Evolutionary conservation across 1,140 invertebrate genomes (phyloP), one percentile per base, ranked within the genome.

Genomic region (Magallana angulata): DNA sequence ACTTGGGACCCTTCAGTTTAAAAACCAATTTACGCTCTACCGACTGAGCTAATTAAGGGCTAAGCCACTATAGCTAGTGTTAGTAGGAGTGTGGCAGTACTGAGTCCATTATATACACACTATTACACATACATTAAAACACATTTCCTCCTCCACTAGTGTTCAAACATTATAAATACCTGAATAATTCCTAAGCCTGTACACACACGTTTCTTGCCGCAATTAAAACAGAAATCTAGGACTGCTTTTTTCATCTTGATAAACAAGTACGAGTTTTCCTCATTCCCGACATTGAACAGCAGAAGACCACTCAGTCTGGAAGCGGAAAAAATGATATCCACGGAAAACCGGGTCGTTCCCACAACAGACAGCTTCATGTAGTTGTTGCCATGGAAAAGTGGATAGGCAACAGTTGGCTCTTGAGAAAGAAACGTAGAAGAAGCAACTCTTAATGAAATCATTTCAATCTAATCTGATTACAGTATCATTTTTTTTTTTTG

Each of bases 141-240:
- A 5, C 36, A 48, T 48, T 48, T 48, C 36, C 36, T 48, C 36
- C 36, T 48, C 36, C 36, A 48, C 36, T 5, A 48, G 24, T 24
- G 24, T 48, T 5, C 36, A 48, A 48, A 48, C 36, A 48, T 4
- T 24, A 76, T 8, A 18, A 68, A 4, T 76, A 76, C 84, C 60
- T 71, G 60, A 57, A 57, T 68, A 12, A 68, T 60, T 11, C 48
- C n/a, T 16, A 85, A 9, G 16, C 56, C 59, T n/a, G 57, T 68
- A 18, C 84, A 85, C 60, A 85, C 84, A 9, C 56, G 6, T 59
- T 64, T 62, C 16, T 57, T 48, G 9, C 84, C 84, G 56, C 84
- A 85, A 36, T 85, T 85, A 14, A 68, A 68, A 64, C 84, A 85
- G 48, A 56, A 85, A 12, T n/a, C 16, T 11, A 85, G 18, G 2